phyloP scores from a whole-genome alignment of 1,140 invertebrate genomes.

The Aphaenogaster rudis region DNA sequence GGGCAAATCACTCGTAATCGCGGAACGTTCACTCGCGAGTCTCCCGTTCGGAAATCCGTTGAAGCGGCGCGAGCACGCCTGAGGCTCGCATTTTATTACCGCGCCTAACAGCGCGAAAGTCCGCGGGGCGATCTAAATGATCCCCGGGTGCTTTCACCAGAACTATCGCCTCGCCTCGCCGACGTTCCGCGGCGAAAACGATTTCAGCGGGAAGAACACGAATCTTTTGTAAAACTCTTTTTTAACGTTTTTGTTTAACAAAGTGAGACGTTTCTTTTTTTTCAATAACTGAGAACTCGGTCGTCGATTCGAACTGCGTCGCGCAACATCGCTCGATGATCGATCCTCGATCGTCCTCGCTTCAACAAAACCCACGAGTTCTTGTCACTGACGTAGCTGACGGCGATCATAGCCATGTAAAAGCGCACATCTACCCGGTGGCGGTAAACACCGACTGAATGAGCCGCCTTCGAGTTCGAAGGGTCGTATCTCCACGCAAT shows the following conservation, averaged over 20 bases:
- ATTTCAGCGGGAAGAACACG: background rate
- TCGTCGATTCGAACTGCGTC: background rate
- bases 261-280: background rate
- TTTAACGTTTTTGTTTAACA: background rate
- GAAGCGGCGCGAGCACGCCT: slow-evolving; percentile 32
- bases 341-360: background rate
- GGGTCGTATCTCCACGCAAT: slow-evolving; percentile 42
- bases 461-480: slow-evolving; percentile 43
- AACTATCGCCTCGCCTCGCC: background rate
- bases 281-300: background rate
- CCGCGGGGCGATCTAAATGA: slow-evolving; percentile 24
- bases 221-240: background rate
- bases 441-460: slow-evolving; percentile 35
- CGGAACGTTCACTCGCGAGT: slow-evolving; percentile 53
- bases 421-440: background rate
- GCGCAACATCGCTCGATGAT: background rate
- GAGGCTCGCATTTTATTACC: slow-evolving; percentile 39
- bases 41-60: slow-evolving; percentile 40
- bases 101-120: slow-evolving; percentile 52
- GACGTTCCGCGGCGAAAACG: background rate
- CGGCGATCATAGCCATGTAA: background rate
- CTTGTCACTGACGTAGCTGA: background rate
- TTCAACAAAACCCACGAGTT: background rate
- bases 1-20: slow-evolving; percentile 31
- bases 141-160: slow-evolving; percentile 37